phyloP scores from a whole-genome alignment of 2,113 vertebrate species.

The Gadus chalcogrammus region DNA sequence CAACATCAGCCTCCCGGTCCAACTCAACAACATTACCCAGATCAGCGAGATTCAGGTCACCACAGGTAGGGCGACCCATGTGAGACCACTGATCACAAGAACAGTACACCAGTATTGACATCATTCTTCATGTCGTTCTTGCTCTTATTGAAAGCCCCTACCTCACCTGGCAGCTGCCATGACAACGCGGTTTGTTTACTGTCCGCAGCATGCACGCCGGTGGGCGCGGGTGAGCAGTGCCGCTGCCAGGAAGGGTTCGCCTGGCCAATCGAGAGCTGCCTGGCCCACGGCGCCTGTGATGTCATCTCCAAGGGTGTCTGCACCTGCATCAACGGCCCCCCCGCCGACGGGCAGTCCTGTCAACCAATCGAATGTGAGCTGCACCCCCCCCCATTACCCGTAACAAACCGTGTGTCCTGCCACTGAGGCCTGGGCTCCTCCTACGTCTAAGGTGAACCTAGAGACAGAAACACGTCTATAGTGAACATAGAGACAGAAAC shows the following conservation, averaged over 20 bases:
- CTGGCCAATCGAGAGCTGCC: conserved; percentile 52
- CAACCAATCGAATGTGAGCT: conserved; percentile 30
- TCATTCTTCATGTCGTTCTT: too few species aligned
- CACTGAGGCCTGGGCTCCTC: background rate
- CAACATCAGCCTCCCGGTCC: conserved; percentile 30
- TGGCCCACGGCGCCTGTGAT: conserved; percentile 48
- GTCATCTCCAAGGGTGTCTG: conserved; percentile 34
- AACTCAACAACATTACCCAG: conserved; percentile 31
- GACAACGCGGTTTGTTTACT: too few species aligned
- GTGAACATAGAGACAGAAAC: too few species aligned
- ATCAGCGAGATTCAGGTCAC: conserved; percentile 36
- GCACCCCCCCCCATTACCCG: background rate
- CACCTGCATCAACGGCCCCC: conserved; percentile 55
- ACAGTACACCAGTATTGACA: too few species aligned
- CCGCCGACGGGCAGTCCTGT: conserved; percentile 52
- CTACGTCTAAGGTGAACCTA: too few species aligned
- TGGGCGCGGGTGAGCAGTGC: conserved; percentile 50
- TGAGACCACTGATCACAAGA: too few species aligned
- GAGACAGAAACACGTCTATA: too few species aligned
- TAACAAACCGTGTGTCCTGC: too few species aligned
- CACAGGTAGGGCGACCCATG: conserved; percentile 41
- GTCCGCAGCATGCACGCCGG: conserved; percentile 49
- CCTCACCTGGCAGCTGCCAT: too few species aligned
- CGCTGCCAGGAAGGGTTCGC: conserved; percentile 56
- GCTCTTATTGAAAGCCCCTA: too few species aligned